Conservation (phyloP, 2,888 invertebrate genomes). For the Aricia artaxerxes region DNA sequence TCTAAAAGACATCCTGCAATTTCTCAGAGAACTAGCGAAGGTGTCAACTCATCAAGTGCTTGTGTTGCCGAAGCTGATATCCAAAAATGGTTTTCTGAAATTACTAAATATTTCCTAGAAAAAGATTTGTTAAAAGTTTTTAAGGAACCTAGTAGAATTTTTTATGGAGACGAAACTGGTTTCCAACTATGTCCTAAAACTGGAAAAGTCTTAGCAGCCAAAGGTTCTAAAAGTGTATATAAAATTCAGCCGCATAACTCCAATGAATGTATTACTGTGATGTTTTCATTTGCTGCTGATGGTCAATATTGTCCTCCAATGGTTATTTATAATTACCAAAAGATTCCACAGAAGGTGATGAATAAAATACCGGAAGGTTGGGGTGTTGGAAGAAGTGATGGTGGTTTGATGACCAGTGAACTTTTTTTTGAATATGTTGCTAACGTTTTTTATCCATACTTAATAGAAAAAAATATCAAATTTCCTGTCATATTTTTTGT, state of each 20-base stretch:
- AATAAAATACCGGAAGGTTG: conserved; percentile 44
- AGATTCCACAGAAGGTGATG: conserved; percentile 44
- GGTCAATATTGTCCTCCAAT: conserved; percentile 43
- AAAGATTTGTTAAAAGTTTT: too few relatives aligned
- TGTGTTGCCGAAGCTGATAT: not conserved
- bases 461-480: conserved; percentile 38
- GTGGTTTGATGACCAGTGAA: conserved; percentile 50
- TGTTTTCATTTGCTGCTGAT: conserved; percentile 46
- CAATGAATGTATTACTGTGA: conserved; percentile 40
- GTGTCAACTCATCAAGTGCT: too few relatives aligned
- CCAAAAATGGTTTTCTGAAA: conserved; percentile 31
- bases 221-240: too few relatives aligned
- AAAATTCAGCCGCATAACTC: too few relatives aligned
- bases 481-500: conserved; percentile 18
- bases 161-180: conserved; percentile 40
- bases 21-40: conserved; percentile 1
- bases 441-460: conserved; percentile 44
- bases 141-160: conserved; percentile 36
- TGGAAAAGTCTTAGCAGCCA: too few relatives aligned
- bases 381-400: conserved; percentile 47
- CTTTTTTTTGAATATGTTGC: conserved; percentile 48
- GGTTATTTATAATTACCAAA: conserved; percentile 45
- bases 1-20: conserved; percentile 13
- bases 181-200: too few relatives aligned
- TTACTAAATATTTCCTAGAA: too few relatives aligned